phyloP scores from a whole-genome alignment of 2,113 vertebrate genomes.

The Corythornis madagascariensis region DNA sequence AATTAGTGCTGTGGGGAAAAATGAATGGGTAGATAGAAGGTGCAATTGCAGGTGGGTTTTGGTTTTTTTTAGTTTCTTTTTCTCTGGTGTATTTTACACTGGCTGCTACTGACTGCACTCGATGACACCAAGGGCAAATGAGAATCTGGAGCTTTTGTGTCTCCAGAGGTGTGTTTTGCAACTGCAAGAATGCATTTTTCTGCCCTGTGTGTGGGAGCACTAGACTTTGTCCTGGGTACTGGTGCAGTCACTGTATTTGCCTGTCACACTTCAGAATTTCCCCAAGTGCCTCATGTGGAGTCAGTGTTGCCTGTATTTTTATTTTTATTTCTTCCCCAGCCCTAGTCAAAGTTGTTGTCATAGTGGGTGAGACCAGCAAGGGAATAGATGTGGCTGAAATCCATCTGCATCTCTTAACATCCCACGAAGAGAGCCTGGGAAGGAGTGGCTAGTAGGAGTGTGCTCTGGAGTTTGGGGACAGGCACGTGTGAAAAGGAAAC shows the following conservation, averaged over 20 bases:
- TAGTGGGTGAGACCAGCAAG: background rate
- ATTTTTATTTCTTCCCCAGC: background rate
- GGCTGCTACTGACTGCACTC: background rate
- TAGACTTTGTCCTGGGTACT: background rate
- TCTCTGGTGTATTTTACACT: background rate
- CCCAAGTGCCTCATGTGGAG: background rate
- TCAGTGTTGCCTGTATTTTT: background rate
- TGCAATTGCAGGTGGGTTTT: background rate
- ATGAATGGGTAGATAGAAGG: background rate
- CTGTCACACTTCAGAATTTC: background rate
- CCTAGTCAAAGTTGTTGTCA: background rate
- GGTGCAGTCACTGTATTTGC: background rate
- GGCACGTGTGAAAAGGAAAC: background rate
- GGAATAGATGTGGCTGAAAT: background rate
- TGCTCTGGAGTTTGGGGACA: background rate
- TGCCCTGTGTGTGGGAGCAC: background rate
- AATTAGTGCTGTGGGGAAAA: background rate
- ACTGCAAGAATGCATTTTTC: background rate
- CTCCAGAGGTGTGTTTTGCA: conserved; percentile 1
- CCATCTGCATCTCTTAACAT: background rate
- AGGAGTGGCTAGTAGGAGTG: background rate
- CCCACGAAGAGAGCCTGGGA: background rate
- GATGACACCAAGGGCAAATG: background rate
- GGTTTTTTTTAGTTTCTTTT: background rate
- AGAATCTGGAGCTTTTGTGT: background rate